Percentiles rank a stretch among this genome's conserved stretches.
Conservation (phyloP, 1,140 invertebrate genomes). For the Cyphomyrmex costatus region DNA sequence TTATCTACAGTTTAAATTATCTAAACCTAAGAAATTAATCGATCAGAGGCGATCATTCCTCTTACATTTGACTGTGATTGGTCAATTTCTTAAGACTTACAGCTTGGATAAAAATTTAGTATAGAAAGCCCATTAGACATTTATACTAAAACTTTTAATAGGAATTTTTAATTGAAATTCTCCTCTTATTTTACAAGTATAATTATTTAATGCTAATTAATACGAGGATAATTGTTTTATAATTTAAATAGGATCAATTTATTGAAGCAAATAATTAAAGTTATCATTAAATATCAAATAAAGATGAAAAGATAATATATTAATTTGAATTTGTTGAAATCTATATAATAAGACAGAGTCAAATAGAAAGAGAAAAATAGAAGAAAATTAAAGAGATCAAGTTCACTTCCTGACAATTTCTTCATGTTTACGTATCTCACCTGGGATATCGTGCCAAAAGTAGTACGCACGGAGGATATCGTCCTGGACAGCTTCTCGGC, state of each 20-base stretch:
- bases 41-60: too few relatives aligned
- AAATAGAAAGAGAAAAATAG: too few relatives aligned
- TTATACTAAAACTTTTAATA: neutral
- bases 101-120: too few relatives aligned
- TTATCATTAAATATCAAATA: neutral
- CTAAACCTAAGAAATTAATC: too few relatives aligned
- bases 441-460: constrained; percentile 88
- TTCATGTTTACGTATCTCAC: constrained; percentile 77
- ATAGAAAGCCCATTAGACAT: neutral
- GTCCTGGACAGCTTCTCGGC: constrained; percentile 88
- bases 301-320: neutral
- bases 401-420: neutral
- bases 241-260: neutral
- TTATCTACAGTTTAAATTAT: too few relatives aligned
- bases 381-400: constrained; percentile 13
- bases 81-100: too few relatives aligned
- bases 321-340: neutral
- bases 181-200: neutral
- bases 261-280: neutral
- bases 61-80: too few relatives aligned
- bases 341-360: neutral
- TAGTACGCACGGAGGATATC: constrained; percentile 87
- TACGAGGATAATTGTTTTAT: neutral
- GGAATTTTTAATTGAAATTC: neutral
- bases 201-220: neutral